Evolutionary conservation across 2,797 vertebrate genomes (phyloP).

Genomic region (Lagodon rhomboides): DNA sequence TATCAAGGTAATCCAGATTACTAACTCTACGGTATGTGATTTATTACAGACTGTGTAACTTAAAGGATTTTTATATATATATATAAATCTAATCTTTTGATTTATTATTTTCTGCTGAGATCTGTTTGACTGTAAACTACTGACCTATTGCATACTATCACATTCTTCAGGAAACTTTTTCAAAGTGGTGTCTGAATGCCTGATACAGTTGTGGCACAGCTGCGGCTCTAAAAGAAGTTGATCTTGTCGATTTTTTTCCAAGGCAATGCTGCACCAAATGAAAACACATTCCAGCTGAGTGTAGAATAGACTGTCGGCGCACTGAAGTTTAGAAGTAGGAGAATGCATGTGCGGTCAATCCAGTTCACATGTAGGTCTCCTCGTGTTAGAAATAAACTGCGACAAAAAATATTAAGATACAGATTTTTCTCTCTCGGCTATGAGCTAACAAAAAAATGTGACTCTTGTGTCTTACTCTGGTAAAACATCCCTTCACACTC

Average conservation of each 20-base stretch:
- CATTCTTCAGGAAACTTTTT: neutral
- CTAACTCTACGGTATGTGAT: neutral
- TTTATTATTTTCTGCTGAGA: too few species aligned
- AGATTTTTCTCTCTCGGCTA: neutral
- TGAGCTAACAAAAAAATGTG: neutral
- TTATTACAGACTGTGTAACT: neutral
- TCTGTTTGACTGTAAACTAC: neutral
- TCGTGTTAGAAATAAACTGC: neutral
- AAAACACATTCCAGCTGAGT: slow-evolving; percentile 13
- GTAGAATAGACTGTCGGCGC: slow-evolving; percentile 10
- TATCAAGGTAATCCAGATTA: neutral
- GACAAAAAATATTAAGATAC: too few species aligned
- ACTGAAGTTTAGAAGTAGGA: slow-evolving; percentile 1
- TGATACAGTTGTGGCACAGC: neutral
- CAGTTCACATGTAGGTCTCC: neutral
- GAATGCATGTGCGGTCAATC: neutral
- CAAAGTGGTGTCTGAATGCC: neutral
- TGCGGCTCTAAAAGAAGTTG: neutral
- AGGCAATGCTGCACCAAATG: neutral
- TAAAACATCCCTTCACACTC: neutral
- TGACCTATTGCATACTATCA: neutral
- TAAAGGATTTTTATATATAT: neutral
- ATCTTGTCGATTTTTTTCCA: neutral
- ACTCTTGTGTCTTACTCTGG: neutral
- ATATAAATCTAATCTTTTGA: too few species aligned